Evolutionary conservation across 1,140 invertebrate genomes (phyloP).

Genomic region (Eubasilissa regina): DNA sequence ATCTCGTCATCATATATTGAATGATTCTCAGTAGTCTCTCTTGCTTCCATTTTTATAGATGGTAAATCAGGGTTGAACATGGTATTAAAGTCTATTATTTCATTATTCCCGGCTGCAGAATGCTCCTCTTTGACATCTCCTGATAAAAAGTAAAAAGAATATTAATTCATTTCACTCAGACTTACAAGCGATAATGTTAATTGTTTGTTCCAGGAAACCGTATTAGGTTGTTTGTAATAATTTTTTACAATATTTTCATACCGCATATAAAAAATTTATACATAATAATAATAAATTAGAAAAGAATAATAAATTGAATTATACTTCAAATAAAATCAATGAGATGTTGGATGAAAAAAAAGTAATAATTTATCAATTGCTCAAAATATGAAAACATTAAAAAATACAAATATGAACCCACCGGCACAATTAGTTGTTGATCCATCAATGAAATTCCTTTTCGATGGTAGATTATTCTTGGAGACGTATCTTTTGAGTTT

Average conservation of each 20-base stretch:
- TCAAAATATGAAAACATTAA: no score
- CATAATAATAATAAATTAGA: no score
- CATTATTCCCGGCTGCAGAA: conserved; percentile 34
- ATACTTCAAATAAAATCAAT: no score
- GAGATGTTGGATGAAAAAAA: no score
- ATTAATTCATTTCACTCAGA: no score
- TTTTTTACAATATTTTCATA: no score
- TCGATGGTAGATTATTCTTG: not conserved
- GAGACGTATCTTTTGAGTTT: conserved; percentile 63
- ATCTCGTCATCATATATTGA: not conserved
- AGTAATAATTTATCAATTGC: no score
- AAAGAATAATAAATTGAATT: no score
- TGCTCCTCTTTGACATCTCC: conserved; percentile 45
- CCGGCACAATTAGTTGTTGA: not conserved
- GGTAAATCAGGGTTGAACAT: conserved; percentile 44
- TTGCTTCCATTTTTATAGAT: conserved; percentile 47
- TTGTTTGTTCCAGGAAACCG: no score
- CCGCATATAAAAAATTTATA: no score
- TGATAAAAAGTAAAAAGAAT: not conserved
- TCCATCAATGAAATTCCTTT: conserved; percentile 11
- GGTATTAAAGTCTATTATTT: conserved; percentile 51
- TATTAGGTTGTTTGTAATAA: no score
- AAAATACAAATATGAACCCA: not conserved
- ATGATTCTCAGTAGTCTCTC: conserved; percentile 8
- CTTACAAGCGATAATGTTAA: no score